phyloP scores from a whole-genome alignment of 2,888 invertebrate genomes.

The Ashinkailepas kermadecensis region DNA sequence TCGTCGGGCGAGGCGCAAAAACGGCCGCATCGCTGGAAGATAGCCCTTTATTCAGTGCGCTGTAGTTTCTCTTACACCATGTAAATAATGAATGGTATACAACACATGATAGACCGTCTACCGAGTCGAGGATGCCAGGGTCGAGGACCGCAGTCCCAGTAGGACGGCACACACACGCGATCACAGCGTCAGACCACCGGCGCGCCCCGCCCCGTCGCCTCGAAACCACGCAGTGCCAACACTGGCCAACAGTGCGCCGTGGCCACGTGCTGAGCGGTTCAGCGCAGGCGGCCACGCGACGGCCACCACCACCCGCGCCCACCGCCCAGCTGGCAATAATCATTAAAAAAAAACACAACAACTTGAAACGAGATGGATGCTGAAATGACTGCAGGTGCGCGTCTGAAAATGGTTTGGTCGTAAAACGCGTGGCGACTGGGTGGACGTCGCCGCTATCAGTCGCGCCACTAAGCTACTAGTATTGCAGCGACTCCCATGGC shows the following conservation, averaged over 20 bases:
- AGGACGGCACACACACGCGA: neutral
- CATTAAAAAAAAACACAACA: conserved; percentile 17
- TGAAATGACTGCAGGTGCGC: neutral
- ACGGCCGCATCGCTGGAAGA: neutral
- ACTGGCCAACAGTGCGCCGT: no score
- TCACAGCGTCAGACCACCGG: neutral
- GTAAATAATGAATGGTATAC: conserved; percentile 23
- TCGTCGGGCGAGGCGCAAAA: no score
- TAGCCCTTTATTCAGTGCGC: conserved; percentile 18
- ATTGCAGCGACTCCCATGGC: conserved; percentile 15
- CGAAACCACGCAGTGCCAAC: no score
- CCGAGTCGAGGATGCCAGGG: neutral
- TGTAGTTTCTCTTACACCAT: conserved; percentile 13
- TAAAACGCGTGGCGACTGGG: neutral
- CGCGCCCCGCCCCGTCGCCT: no score
- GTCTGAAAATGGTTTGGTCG: conserved; percentile 9
- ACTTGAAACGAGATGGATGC: conserved; percentile 13
- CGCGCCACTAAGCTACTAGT: neutral
- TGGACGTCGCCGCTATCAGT: neutral
- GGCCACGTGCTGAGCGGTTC: no score
- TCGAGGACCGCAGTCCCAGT: neutral
- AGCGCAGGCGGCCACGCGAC: no score
- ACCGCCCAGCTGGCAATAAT: neutral
- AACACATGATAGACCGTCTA: neutral
- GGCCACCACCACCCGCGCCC: neutral